phyloP scores from a whole-genome alignment of 1,140 invertebrate genomes.

The Bombus picipes region DNA sequence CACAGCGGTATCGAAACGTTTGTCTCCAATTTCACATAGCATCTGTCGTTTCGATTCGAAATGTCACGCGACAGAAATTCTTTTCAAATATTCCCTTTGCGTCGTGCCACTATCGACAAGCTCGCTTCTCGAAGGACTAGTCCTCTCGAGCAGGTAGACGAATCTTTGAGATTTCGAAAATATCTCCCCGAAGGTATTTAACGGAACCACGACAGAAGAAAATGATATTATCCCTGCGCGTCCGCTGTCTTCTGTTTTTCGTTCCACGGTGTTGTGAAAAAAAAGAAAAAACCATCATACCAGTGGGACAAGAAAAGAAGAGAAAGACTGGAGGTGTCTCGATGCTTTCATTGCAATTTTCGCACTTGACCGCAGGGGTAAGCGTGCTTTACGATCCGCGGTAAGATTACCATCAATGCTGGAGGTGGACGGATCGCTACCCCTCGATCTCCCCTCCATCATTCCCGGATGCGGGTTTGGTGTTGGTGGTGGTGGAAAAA shows the following conservation, averaged over 20 bases:
- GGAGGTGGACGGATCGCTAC: constrained; percentile 26
- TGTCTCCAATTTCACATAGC: not conserved
- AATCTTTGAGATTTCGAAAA: not conserved
- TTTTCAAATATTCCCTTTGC: too few species aligned
- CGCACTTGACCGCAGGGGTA: constrained; percentile 72
- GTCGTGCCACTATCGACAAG: not conserved
- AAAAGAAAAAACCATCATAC: constrained; percentile 4
- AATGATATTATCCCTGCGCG: not conserved
- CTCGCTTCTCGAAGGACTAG: not conserved
- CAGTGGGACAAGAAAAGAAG: constrained; percentile 22
- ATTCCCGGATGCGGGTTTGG: constrained; percentile 59
- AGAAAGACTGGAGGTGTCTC: constrained; percentile 45
- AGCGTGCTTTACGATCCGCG: constrained; percentile 70
- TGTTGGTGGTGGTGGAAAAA: constrained; percentile 2
- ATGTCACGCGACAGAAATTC: not conserved
- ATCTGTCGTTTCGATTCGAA: not conserved
- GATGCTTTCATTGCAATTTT: constrained; percentile 73
- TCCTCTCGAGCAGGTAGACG: not conserved
- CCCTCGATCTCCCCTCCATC: constrained; percentile 43
- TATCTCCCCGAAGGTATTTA: not conserved
- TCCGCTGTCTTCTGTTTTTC: constrained; percentile 10
- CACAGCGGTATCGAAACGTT: not conserved
- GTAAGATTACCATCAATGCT: constrained; percentile 66
- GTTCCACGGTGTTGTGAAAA: not conserved
- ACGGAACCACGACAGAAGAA: not conserved